Percentiles rank a stretch among this genome's conserved stretches.
phyloP scores from a whole-genome alignment of 2,113 vertebrate species.

The Ptilorrhoa leucosticta region DNA sequence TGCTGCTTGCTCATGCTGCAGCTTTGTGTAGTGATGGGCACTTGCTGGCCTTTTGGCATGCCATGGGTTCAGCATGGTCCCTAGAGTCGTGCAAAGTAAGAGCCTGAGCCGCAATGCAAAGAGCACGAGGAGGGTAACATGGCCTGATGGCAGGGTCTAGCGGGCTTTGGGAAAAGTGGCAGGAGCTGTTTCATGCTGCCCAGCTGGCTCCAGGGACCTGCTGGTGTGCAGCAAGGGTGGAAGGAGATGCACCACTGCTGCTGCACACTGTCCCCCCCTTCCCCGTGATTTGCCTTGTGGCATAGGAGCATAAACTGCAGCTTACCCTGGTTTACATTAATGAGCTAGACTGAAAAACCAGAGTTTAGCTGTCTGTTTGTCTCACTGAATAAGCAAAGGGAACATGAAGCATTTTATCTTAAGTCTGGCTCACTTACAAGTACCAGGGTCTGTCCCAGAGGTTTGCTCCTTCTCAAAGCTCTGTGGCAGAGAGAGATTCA shows the following conservation, averaged over 20 bases:
- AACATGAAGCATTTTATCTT: neutral
- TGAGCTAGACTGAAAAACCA: neutral
- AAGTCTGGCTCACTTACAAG: neutral
- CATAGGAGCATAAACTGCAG: neutral
- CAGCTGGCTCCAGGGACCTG: rapidly evolving
- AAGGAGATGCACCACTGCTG: neutral
- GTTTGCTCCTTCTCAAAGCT: neutral
- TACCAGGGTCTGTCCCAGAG: neutral
- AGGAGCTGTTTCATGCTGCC: neutral
- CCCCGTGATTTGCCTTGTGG: neutral
- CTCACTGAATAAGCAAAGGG: neutral
- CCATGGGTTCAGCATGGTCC: rapidly evolving
- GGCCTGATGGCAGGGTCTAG: neutral
- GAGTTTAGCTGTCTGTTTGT: neutral
- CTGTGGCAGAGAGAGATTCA: neutral
- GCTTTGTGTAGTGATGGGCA: neutral
- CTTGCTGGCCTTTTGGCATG: neutral
- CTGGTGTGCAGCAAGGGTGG: rapidly evolving
- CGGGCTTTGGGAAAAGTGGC: neutral
- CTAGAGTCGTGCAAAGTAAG: rapidly evolving
- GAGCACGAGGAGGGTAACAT: neutral
- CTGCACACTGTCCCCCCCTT: neutral
- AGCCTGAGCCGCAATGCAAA: neutral
- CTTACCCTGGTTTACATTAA: neutral
- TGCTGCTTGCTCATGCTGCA: neutral